Base-by-base conservation (phyloP, 2,888 invertebrate species). In the Aquatica leii region DNA sequence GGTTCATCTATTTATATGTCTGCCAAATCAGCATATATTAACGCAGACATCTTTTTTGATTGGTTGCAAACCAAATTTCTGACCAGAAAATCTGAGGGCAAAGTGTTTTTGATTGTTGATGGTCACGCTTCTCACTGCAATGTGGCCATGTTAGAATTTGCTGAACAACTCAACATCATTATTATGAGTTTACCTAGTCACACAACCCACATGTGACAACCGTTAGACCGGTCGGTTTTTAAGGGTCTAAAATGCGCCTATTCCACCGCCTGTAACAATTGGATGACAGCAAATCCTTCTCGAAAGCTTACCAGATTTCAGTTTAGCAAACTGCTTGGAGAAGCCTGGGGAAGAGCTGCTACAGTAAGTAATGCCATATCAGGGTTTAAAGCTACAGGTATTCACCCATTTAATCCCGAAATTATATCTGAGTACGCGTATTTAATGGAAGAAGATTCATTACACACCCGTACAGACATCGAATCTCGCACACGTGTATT, bases 21-120 rank as follows among this genome's bases (percentile, higher is more conserved):
- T n/a, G 64, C 72, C 51, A 74, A 75, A 54, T 74, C 75, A 11
- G 68, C 69, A 9, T 74, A 69, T 58, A 62, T 73, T n/a, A 73
- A 64, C 51, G 60, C 64, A 6, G 66, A 69, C 9, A 18, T 73
- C 17, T 74, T 75, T 61, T 53, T 69, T 1, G 58, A 66, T n/a
- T 75, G 72, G 74, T 54, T 74, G 8, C 62, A 68, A 18, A 37
- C 17, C 5, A 14, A 24, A 15, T 48, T 48, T 43, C 1, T 49
- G 1, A 37, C 37, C 1, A 17, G 37, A 48, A 49, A 55, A 20
- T 24, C 43, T 1, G 9, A 46, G 9, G 20, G 46, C 1, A 2
- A 1, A 8, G 46, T 20, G 3, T 3, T 46, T 11, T 18, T 46
- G 1, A 46, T 46, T n/a, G 3, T 46, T 3, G 46, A 17, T 46